Conservation (phyloP, 2,888 invertebrate species). For the Thereva nobilitata region DNA sequence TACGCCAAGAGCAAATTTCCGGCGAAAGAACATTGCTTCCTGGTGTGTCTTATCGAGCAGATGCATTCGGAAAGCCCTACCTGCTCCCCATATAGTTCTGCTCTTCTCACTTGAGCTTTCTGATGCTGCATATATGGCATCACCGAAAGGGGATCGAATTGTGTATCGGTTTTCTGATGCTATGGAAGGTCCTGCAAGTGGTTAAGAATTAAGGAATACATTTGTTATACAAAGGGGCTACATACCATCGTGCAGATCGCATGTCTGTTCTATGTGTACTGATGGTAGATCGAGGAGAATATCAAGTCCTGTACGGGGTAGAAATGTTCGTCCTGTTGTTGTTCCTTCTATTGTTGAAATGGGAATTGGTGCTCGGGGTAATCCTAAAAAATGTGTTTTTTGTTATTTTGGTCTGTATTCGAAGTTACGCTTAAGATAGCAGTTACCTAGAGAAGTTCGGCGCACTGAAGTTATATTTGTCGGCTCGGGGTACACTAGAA, state of each 20-base stretch:
- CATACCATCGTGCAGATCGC: constrained; percentile 76
- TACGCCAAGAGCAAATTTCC: constrained; percentile 71
- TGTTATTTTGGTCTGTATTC: neutral
- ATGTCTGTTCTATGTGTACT: constrained; percentile 76
- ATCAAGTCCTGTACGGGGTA: constrained; percentile 69
- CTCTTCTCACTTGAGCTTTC: constrained; percentile 67
- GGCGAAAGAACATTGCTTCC: constrained; percentile 74
- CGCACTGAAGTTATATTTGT: constrained; percentile 53
- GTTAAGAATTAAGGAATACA: constrained; percentile 8
- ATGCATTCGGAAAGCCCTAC: constrained; percentile 75
- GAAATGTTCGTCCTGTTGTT: constrained; percentile 48
- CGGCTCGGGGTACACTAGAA: constrained; percentile 51
- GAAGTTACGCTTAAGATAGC: neutral
- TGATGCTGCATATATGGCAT: constrained; percentile 74
- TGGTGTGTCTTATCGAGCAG: constrained; percentile 82
- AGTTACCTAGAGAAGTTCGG: constrained; percentile 43
- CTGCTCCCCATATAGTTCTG: constrained; percentile 70
- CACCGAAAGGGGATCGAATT: constrained; percentile 71
- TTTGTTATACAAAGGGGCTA: constrained; percentile 43
- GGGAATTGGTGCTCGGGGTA: constrained; percentile 48
- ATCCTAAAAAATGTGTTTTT: constrained; percentile 38
- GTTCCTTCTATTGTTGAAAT: constrained; percentile 50
- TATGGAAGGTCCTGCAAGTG: constrained; percentile 55
- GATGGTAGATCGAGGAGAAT: constrained; percentile 71
- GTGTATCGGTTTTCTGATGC: constrained; percentile 75